These are phyloP conservation scores for Lutjanus argentimaculatus DNA, from an alignment of 2,797 vertebrate species.

Conservation along the genomic window DNA sequence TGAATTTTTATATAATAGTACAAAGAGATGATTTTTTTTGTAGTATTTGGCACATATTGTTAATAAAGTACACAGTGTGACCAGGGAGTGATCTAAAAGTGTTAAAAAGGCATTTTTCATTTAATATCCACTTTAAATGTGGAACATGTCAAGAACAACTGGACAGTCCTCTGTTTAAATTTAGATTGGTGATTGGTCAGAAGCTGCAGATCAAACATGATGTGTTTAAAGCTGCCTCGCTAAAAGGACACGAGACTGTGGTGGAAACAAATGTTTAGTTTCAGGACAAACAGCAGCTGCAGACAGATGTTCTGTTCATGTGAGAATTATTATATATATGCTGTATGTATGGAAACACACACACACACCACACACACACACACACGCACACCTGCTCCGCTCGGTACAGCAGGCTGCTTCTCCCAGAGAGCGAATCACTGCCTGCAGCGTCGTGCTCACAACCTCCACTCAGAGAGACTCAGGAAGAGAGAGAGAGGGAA, in stretches of 20 bases:
- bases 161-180: too few relatives aligned
- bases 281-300: slow-evolving; percentile 28
- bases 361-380: slow-evolving; percentile 10
- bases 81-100: too few relatives aligned
- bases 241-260: neutral
- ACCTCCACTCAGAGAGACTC: slow-evolving; percentile 28
- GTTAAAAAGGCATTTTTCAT: too few relatives aligned
- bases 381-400: slow-evolving; percentile 13
- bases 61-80: too few relatives aligned
- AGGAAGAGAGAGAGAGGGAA: neutral
- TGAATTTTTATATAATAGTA: too few relatives aligned
- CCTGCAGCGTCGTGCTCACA: slow-evolving; percentile 39
- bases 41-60: too few relatives aligned
- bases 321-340: neutral
- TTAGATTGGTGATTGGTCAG: too few relatives aligned
- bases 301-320: slow-evolving; percentile 2
- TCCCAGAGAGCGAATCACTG: slow-evolving; percentile 26
- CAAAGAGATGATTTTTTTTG: too few relatives aligned
- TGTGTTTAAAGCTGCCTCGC: neutral
- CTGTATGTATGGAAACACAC: neutral
- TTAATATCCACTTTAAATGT: too few relatives aligned
- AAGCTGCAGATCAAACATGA: too few relatives aligned
- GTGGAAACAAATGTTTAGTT: neutral
- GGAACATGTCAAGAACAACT: too few relatives aligned
- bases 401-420: slow-evolving; percentile 22